These are phyloP conservation scores for Galerucella pusilla DNA, from an alignment of 2,888 invertebrate genomes.

Conservation along the genomic window DNA sequence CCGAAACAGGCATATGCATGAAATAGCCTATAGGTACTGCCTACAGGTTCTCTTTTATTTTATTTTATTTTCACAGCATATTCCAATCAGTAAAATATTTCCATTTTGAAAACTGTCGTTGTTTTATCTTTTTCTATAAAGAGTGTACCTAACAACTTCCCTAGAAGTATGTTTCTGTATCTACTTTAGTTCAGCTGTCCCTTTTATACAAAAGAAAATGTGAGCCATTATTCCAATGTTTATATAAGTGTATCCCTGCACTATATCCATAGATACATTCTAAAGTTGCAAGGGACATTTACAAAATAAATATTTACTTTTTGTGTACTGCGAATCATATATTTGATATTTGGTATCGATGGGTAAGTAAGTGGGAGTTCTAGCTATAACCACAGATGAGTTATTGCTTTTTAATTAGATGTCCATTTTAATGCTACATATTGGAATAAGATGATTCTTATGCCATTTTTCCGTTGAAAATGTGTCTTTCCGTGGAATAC, in stretches of 20 bases:
- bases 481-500: no score
- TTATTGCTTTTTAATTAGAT: constrained; percentile 9
- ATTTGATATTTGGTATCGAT: constrained; percentile 34
- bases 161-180: neutral
- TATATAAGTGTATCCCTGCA: constrained; percentile 59
- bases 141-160: neutral
- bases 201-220: constrained; percentile 28
- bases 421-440: neutral
- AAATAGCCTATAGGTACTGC: no score
- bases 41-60: no score
- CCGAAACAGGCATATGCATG: no score
- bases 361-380: constrained; percentile 13
- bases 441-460: no score
- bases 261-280: constrained; percentile 51
- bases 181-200: constrained; percentile 22
- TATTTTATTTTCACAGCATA: no score
- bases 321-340: constrained; percentile 43
- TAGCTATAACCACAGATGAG: neutral
- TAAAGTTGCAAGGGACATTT: constrained; percentile 62
- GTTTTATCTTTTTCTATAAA: neutral
- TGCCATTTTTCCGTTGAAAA: no score
- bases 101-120: constrained; percentile 2
- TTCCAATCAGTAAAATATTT: neutral
- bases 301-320: constrained; percentile 65
- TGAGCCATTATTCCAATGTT: constrained; percentile 50